phyloP scores from a whole-genome alignment of 2,888 invertebrate genomes.

The Flexamia atlantica region DNA sequence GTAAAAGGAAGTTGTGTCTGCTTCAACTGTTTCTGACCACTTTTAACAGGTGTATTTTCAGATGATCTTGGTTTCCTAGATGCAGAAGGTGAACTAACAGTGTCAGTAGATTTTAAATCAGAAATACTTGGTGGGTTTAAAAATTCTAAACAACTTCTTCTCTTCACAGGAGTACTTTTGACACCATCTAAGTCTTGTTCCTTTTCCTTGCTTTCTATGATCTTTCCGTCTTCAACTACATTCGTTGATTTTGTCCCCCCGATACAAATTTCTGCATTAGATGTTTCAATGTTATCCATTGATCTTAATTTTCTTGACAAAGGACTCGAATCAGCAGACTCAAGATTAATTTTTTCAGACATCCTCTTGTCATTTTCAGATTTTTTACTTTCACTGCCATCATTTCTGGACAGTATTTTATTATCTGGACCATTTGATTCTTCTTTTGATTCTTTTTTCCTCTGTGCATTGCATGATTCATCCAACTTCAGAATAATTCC shows the following conservation, averaged over 20 bases:
- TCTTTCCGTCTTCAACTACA: neutral
- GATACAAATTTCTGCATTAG: neutral
- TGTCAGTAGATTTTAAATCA: neutral
- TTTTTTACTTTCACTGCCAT: neutral
- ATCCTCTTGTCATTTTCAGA: neutral
- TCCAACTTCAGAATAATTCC: neutral
- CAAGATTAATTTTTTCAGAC: neutral
- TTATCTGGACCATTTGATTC: neutral
- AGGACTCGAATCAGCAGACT: neutral
- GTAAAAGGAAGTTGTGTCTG: conserved; percentile 51
- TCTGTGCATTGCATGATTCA: neutral
- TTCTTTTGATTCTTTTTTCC: neutral
- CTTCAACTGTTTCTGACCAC: conserved; percentile 33
- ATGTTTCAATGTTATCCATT: neutral
- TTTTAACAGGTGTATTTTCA: conserved; percentile 18
- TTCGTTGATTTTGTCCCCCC: neutral
- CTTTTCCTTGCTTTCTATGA: neutral
- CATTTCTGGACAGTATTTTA: neutral
- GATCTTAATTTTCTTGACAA: neutral
- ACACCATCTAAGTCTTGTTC: neutral
- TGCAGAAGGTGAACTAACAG: neutral
- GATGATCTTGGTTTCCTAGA: neutral
- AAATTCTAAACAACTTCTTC: neutral
- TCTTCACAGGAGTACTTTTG: neutral
- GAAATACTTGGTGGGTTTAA: neutral